Base-by-base conservation (phyloP, 2,888 invertebrate genomes). In the Prosapia bicincta region DNA sequence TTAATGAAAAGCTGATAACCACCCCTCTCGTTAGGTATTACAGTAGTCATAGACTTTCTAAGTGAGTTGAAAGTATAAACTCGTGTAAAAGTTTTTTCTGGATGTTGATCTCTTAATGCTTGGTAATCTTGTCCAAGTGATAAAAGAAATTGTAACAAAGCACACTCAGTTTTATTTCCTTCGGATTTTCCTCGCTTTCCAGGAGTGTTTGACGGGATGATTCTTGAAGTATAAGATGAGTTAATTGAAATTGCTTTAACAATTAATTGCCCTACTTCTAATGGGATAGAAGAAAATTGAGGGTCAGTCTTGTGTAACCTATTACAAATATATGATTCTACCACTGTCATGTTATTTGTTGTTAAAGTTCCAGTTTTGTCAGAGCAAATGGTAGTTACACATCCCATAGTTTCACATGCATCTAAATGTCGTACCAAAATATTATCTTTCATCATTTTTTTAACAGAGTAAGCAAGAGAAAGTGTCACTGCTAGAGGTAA, bases 111-210 rank as follows among this genome's bases (percentile, higher is more conserved):
- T 66, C 91, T 84, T 65, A 89, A 83, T n/a, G 83, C 81, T 81
- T 89, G 87, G 81, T 89, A 90, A 80, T 86, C 86, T 82, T 87
- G 86, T 66, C 88, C 88, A 76, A 91, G 81, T 67, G 86, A 87
- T 74, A 86, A 80, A 1, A 90, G 88, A 82, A 90, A 89, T 38
- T 90, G 90, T 66, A 91, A 85, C 78, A 91, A 84, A 43, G 90
- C 88, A 83, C 90, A 91, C 83, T 91, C 91, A 6, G 90, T 91
- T 82, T 91, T 91, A 85, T 91, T 91, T 38, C 91, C 91, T 38
- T 90, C 85, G 83, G 90, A 90, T 74, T 86, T 86, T 1, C 87
- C 85, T 66, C 86, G 84, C 75, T 86, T 87, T 65, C 86, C 79
- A 15, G 78, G 77, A 23, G 75, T 76, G 13, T 71, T 75, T 13